Evolutionary conservation across 2,797 vertebrate species (phyloP).

Genomic region (Neoniphon sammara): DNA sequence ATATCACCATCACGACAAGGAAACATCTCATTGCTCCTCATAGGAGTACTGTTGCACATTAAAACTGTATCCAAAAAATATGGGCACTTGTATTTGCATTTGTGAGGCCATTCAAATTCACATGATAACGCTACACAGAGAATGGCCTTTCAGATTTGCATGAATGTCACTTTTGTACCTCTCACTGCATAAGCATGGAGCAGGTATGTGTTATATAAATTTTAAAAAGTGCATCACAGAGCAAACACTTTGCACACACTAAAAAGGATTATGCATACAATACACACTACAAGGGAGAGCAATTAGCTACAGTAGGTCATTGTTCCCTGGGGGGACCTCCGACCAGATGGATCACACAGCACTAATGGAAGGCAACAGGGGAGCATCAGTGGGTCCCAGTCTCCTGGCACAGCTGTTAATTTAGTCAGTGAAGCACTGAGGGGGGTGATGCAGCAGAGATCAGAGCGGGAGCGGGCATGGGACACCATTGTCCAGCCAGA

Average conservation of each 20-base stretch:
- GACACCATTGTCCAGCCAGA: conserved; percentile 48
- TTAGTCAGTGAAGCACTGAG: conserved; percentile 69
- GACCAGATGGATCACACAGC: conserved; percentile 77
- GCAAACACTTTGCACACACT: conserved; percentile 15
- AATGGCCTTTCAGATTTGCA: conserved; percentile 24
- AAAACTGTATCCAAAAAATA: conserved; percentile 48
- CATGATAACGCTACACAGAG: conserved; percentile 21
- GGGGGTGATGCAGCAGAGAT: conserved; percentile 47
- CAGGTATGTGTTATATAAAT: not conserved
- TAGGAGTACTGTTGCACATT: conserved; percentile 55
- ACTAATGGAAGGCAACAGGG: conserved; percentile 77
- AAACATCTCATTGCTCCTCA: conserved; percentile 53
- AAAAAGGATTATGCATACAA: conserved; percentile 46
- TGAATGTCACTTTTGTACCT: not conserved
- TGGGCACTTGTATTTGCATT: conserved; percentile 64
- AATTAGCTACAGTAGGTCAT: conserved; percentile 74
- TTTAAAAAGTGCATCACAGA: not conserved
- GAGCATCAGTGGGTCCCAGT: conserved; percentile 69
- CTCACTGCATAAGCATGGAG: not conserved
- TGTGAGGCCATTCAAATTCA: conserved; percentile 62
- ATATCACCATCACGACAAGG: conserved; percentile 40
- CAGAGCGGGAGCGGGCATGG: conserved; percentile 48
- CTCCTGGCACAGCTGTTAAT: conserved; percentile 77
- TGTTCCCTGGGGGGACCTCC: conserved; percentile 71
- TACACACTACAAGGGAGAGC: conserved; percentile 58